Base-by-base conservation (phyloP, 2,888 invertebrate species). In the Dynastes hyllus region DNA sequence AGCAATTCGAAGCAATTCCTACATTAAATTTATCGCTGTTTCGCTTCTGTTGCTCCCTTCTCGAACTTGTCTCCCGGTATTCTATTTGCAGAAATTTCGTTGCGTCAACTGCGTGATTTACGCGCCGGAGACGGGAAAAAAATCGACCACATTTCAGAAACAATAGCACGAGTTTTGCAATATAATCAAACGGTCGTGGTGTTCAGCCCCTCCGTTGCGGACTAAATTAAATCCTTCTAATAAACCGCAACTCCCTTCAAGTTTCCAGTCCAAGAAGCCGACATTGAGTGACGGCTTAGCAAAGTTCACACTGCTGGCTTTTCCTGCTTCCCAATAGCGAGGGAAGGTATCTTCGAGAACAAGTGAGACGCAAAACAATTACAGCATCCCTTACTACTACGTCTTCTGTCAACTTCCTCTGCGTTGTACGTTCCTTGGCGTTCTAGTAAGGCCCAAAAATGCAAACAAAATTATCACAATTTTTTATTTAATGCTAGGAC, bases 181-280 rank as follows among this genome's bases (percentile, higher is more conserved):
- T 81, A 81, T 82, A 83, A 81, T 82, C 82, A 83, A 81, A 82
- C 83, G 81, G 81, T 84, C 81, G 80, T 79, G 81, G 83, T 82
- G 83, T 80, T 81, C 83, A 81, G 81, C 81, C 79, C 75, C 78
- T 77, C 80, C 82, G 80, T 81, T 66, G 77, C 78, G 50, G 81
- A 84, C 81, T 84, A 84, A 84, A 84, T 84, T 84, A 84, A 84
- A 84, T 84, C 83, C 81, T 82, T 83, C 83, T 84, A 84, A 84
- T 84, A 85, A 84, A 84, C 84, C 84, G 81, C 84, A 84, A 83
- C 81, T 83, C 66, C 40, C 55, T 67, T 32, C 45, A 51, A 76
- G 77, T 77, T 83, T 85, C 83, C 80, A 81, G 82, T 76, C 78
- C 82, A 78, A 82, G 84, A 83, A 81, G 78, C 80, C 82, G 83